phyloP scores from a whole-genome alignment of 2,888 invertebrate species.

The Drosophila flavopinicola region DNA sequence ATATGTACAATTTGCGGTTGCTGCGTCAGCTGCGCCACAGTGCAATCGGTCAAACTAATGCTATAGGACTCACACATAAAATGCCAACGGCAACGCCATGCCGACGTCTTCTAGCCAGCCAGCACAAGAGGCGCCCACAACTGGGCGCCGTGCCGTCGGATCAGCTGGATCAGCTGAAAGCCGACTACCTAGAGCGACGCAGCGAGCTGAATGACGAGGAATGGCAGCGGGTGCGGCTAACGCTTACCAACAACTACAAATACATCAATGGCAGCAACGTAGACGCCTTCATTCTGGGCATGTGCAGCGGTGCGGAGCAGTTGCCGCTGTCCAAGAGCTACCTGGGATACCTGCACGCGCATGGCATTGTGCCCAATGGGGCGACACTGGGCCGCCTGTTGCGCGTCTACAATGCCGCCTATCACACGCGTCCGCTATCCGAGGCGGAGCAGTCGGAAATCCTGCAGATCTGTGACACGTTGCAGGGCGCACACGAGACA shows the following conservation, averaged over 20 bases:
- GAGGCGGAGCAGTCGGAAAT: constrained; percentile 86
- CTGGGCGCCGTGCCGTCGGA: constrained; percentile 47
- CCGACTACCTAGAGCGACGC: constrained; percentile 47
- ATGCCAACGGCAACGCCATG: neutral
- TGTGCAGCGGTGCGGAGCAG: constrained; percentile 84
- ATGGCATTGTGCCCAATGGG: constrained; percentile 85
- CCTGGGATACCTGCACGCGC: constrained; percentile 85
- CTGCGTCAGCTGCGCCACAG: constrained; percentile 30
- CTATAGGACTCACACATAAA: neutral
- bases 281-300: constrained; percentile 87
- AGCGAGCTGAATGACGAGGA: constrained; percentile 54
- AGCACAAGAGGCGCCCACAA: constrained; percentile 63
- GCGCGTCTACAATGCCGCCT: constrained; percentile 85
- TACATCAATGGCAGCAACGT: constrained; percentile 85
- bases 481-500: constrained; percentile 85
- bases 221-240: constrained; percentile 71
- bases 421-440: constrained; percentile 78
- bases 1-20: constrained; percentile 54
- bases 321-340: constrained; percentile 86
- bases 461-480: constrained; percentile 84
- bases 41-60: neutral
- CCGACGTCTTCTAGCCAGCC: constrained; percentile 45
- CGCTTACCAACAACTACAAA: constrained; percentile 65
- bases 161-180: constrained; percentile 66
- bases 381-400: constrained; percentile 87